phyloP scores from a whole-genome alignment of 2,888 invertebrate species.

The Limnephilus marmoratus region DNA sequence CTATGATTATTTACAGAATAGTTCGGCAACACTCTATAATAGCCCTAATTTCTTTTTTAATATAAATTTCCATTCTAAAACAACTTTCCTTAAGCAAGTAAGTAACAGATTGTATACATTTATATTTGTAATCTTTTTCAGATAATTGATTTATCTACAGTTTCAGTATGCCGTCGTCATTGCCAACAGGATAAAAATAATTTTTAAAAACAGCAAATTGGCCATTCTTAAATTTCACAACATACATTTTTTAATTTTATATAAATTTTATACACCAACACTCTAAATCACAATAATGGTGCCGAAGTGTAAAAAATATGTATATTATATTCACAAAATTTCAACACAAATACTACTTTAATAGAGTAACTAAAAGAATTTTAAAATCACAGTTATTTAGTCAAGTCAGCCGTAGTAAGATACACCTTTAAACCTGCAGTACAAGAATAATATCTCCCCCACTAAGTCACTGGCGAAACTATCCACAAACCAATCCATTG shows the following conservation, averaged over 20 bases:
- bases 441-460: neutral
- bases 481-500: neutral
- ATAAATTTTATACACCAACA: neutral
- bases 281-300: constrained; percentile 16
- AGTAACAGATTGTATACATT: constrained; percentile 42
- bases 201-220: neutral
- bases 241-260: neutral
- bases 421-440: neutral
- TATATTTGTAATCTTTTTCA: constrained; percentile 17
- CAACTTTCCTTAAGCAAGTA: constrained; percentile 32
- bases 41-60: neutral
- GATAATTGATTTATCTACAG: constrained; percentile 22
- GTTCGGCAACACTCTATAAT: neutral
- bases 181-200: neutral
- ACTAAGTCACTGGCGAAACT: constrained; percentile 40
- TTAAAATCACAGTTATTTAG: constrained; percentile 46
- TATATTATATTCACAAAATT: constrained; percentile 30
- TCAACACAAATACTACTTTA: neutral
- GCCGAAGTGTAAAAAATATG: neutral
- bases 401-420: neutral
- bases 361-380: constrained; percentile 19
- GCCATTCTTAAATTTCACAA: neutral
- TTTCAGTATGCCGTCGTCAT: neutral
- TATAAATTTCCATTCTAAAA: constrained; percentile 25
- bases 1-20: neutral